A percentile compares a stretch with the other conserved stretches of the same genome.
Conservation (phyloP, 2,888 invertebrate species). For the Eupithecia exiguata region DNA sequence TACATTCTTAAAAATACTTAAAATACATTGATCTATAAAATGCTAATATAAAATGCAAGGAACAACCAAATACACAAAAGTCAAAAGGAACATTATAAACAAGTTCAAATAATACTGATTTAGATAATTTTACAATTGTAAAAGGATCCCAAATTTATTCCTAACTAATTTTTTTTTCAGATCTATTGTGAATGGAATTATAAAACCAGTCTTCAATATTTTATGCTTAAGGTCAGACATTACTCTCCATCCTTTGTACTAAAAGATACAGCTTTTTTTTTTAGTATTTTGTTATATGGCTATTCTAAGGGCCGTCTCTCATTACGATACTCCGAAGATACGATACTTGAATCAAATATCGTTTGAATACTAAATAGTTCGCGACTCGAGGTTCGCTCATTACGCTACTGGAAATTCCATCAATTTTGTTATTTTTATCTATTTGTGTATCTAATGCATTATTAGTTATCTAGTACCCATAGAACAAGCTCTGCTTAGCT, state of each 20-base stretch:
- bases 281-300: too few relatives aligned
- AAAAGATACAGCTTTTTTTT: too few relatives aligned
- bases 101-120: conserved; percentile 47
- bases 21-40: background rate
- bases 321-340: too few relatives aligned
- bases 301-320: too few relatives aligned
- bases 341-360: too few relatives aligned
- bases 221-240: background rate
- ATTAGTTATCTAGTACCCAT: too few relatives aligned
- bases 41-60: conserved; percentile 16
- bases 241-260: background rate
- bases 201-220: background rate
- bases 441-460: too few relatives aligned
- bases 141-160: background rate
- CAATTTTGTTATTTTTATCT: too few relatives aligned
- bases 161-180: background rate
- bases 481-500: too few relatives aligned
- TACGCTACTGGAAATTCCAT: too few relatives aligned
- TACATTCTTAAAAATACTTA: conserved; percentile 31
- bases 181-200: background rate
- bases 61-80: conserved; percentile 24
- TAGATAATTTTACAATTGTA: conserved; percentile 30
- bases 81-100: conserved; percentile 30
- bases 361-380: too few relatives aligned
- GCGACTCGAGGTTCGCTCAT: too few relatives aligned